phyloP scores from a whole-genome alignment of 37 sponge, comb jelly and placozoan species.

The Tethya wilhelma region DNA sequence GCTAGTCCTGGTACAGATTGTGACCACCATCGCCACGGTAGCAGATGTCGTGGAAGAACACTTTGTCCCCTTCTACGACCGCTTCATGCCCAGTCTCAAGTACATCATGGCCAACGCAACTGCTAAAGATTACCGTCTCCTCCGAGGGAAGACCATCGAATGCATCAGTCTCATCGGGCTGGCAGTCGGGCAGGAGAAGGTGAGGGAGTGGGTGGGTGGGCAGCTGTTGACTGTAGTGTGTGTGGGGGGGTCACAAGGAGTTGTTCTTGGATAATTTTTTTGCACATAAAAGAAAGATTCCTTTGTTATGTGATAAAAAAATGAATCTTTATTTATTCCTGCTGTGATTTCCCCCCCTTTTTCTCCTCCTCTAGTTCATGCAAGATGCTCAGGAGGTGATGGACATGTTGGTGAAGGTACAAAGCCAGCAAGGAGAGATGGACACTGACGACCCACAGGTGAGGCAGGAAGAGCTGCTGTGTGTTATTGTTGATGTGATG shows the following conservation, averaged over 20 bases:
- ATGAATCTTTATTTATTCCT: neutral
- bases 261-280: no score
- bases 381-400: constrained; percentile 96
- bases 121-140: constrained; percentile 79
- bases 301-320: neutral
- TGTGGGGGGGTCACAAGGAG: neutral
- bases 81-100: constrained; percentile 98
- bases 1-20: constrained; percentile 88
- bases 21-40: constrained; percentile 94
- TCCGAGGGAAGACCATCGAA: constrained; percentile 98
- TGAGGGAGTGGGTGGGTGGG: neutral
- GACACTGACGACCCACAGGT: constrained; percentile 89
- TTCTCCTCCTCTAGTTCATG: constrained; percentile 79
- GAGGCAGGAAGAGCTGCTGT: neutral
- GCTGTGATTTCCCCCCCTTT: neutral
- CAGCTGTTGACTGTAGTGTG: neutral
- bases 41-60: constrained; percentile 90
- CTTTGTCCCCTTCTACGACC: constrained; percentile 94
- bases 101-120: constrained; percentile 89
- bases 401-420: constrained; percentile 91
- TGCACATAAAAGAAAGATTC: no score
- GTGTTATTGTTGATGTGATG: neutral
- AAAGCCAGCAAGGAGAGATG: constrained; percentile 83
- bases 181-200: constrained; percentile 98
- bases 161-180: constrained; percentile 97